Evolutionary conservation across 2,888 invertebrate species (phyloP).

Genomic region (Dromius quadrimaculatus): DNA sequence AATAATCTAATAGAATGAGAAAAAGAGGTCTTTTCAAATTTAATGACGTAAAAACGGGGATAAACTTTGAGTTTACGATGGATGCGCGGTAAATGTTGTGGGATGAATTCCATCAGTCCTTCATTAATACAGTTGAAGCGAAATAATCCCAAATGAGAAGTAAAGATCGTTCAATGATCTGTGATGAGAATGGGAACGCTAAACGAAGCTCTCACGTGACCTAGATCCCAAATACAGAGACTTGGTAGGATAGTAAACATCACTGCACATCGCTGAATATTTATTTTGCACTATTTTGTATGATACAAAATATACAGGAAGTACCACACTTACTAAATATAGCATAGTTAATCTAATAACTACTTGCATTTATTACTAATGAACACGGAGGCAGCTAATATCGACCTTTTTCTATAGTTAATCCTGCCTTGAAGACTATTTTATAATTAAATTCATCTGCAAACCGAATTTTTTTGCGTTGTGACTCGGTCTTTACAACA

Average conservation of each 20-base stretch:
- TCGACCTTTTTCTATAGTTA: neutral
- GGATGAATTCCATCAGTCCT: slow-evolving; percentile 24
- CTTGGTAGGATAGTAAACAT: neutral
- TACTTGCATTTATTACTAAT: too few species aligned
- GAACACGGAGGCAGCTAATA: too few species aligned
- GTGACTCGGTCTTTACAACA: neutral
- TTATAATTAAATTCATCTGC: neutral
- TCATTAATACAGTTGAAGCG: slow-evolving; percentile 41
- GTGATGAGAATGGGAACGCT: slow-evolving; percentile 40
- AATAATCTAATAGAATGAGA: too few species aligned
- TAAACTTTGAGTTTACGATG: too few species aligned
- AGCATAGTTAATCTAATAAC: neutral
- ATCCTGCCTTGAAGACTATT: neutral
- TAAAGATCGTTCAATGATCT: slow-evolving; percentile 40
- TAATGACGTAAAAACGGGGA: too few species aligned
- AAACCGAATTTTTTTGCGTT: neutral
- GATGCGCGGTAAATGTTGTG: slow-evolving; percentile 12
- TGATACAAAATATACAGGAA: neutral
- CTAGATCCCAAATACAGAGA: slow-evolving; percentile 24
- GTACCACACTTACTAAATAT: neutral
- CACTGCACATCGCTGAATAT: neutral
- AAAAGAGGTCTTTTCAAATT: too few species aligned
- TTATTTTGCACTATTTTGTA: neutral
- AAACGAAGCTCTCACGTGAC: slow-evolving; percentile 37
- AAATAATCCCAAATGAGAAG: slow-evolving; percentile 44